Percentiles rank a stretch among this genome's conserved stretches.
These are phyloP conservation scores for Sorex fumeus DNA, from an alignment of 2,113 vertebrate species.

Conservation along the genomic window DNA sequence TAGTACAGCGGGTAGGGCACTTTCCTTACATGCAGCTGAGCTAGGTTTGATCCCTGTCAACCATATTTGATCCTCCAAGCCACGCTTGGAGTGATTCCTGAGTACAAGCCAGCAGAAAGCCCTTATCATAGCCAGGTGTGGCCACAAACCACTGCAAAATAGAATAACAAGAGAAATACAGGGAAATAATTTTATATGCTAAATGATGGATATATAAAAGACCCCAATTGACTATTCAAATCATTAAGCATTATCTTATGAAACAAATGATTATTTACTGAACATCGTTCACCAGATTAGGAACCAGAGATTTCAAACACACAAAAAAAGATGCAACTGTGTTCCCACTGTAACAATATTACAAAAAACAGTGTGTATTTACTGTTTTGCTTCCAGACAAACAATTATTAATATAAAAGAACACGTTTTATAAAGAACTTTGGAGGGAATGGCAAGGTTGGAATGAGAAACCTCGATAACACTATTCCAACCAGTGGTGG, in stretches of 20 bases:
- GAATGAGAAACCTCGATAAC: background rate
- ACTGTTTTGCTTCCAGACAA: constrained; percentile 2
- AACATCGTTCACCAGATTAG: background rate
- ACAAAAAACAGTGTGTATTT: background rate
- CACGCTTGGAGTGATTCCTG: too few relatives aligned
- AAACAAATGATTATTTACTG: background rate
- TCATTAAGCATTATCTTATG: background rate
- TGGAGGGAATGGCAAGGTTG: background rate
- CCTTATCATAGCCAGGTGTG: too few relatives aligned
- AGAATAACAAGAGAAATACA: background rate
- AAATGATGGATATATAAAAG: background rate
- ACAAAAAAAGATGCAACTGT: background rate
- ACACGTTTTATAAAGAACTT: background rate
- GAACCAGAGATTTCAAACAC: background rate
- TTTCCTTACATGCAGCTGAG: too few relatives aligned
- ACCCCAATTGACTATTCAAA: background rate
- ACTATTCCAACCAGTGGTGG: background rate
- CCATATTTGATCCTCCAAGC: too few relatives aligned
- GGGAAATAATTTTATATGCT: background rate
- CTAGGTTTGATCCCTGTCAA: too few relatives aligned
- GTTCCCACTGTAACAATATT: background rate
- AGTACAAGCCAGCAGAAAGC: too few relatives aligned
- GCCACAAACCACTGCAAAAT: too few relatives aligned
- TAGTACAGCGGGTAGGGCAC: too few relatives aligned
- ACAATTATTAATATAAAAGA: background rate